These are phyloP conservation scores for Panurus biarmicus DNA, from an alignment of 2,113 vertebrate species.

Conservation along the genomic window DNA sequence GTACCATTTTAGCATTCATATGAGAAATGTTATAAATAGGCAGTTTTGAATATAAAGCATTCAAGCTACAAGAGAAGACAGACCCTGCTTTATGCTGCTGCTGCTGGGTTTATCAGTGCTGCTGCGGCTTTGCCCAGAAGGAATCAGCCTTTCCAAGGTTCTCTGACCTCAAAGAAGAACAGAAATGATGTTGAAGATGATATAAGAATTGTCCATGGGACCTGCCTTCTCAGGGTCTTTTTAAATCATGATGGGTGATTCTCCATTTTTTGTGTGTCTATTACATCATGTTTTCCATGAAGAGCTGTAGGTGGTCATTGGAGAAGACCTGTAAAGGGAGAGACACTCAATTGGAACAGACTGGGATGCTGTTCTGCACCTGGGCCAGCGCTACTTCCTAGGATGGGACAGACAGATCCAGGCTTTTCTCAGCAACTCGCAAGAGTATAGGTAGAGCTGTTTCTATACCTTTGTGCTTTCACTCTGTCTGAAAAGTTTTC, in stretches of 20 bases:
- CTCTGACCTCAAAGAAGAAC: not conserved
- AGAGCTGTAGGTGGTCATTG: not conserved
- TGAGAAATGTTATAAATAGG: slow-evolving; percentile 17
- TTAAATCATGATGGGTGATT: not conserved
- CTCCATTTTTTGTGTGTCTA: not conserved
- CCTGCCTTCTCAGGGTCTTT: not conserved
- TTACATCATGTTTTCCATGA: not conserved
- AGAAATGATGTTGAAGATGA: not conserved
- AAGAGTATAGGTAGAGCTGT: not conserved
- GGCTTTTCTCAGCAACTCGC: not conserved
- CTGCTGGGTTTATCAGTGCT: not conserved
- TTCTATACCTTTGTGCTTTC: not conserved
- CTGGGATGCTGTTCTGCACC: not conserved
- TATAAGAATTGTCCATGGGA: not conserved
- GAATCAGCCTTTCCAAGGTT: not conserved
- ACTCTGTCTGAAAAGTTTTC: not conserved
- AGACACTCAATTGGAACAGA: not conserved
- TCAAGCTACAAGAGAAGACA: not conserved
- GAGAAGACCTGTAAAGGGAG: not conserved
- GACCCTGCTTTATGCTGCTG: not conserved
- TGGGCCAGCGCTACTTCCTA: not conserved
- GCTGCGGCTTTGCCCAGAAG: not conserved
- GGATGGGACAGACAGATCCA: not conserved
- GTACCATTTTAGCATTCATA: slow-evolving; percentile 10
- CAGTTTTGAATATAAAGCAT: slow-evolving; percentile 9